Conservation (phyloP, 2,797 vertebrate species). For the Erithacus rubecula region DNA sequence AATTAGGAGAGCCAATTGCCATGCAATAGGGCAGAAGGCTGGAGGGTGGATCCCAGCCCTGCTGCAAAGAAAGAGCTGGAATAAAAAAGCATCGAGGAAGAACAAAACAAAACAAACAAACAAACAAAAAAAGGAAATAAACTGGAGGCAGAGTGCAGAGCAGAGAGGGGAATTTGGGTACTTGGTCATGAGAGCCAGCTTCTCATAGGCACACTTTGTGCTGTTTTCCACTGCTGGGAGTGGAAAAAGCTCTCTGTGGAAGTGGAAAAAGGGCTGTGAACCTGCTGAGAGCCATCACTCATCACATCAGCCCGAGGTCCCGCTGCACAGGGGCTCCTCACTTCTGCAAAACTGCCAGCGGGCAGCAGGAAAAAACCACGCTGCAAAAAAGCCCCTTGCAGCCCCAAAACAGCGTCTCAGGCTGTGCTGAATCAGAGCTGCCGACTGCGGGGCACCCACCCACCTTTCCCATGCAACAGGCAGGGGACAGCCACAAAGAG, state of each 20-base stretch:
- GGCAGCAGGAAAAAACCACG: background rate
- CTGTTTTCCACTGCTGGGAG: constrained; percentile 12
- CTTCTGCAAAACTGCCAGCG: background rate
- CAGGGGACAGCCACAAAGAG: background rate
- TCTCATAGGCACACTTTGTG: background rate
- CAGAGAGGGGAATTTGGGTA: constrained; percentile 28
- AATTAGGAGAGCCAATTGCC: background rate
- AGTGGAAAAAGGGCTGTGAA: constrained; percentile 60
- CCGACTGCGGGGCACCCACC: background rate
- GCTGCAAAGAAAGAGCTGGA: constrained; percentile 8
- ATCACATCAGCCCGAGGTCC: background rate
- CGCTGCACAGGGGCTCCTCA: background rate
- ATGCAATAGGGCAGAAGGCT: background rate
- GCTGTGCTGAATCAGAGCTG: constrained; percentile 21
- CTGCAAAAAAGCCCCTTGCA: constrained; percentile 43
- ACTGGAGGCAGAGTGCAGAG: background rate
- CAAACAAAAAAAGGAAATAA: background rate
- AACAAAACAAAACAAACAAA: background rate
- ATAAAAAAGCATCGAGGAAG: background rate
- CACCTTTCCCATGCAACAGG: background rate
- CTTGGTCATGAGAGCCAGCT: constrained; percentile 19
- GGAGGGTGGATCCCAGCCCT: background rate
- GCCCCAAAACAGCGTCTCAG: background rate
- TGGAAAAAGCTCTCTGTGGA: constrained; percentile 45
- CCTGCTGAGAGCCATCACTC: constrained; percentile 46